Evolutionary conservation across 2,888 invertebrate species (phyloP), one percentile per base, ranked within the genome.

Genomic region (Epistrophella euchroma): DNA sequence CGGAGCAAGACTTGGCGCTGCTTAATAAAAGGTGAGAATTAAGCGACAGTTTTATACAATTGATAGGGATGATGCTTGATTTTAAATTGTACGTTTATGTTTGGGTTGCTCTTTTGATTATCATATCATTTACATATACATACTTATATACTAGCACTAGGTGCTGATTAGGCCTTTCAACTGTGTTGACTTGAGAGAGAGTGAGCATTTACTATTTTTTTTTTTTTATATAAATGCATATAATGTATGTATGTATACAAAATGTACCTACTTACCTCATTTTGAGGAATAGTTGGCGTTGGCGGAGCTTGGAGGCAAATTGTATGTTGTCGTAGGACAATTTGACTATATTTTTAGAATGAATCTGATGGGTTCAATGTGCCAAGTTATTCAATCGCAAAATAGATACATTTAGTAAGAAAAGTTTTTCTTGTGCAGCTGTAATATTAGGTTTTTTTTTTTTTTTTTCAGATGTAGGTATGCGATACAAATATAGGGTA

Each of bases 21-120:
- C 56, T 70, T 77, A 78, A 78, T 74, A 78, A 78, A 86, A 86
- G 86, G 86, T 86, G 86, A 86, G 86, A 86, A 86, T 86, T 86
- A 86, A 82, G 78, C 70, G 81, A 81, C 81, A 77, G 40, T 81
- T 76, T 68, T 45, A 55, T 56, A 85, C 76, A 76, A 73, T 73
- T 50, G 45, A 19, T 32, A 43, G 52, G 43, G 68, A 62, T 68
- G 58, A 73, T 37, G 52, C 37, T 52, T 40, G 52, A 37, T 52
- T 32, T 37, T 37, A 25, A 52, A 35, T 35, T 50, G 50, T 43
- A 64, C 58, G 62, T 74, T 79, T 79, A 74, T 79, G 75, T 79
- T 74, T 75, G 64, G 74, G 79, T 79, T 79, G 62, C 80, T 81
- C 76, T 68, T 80, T 75, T 77, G 40, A 76, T 76, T 76, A 77